A percentile compares a stretch with the other conserved stretches of the same genome.
These are phyloP conservation scores for Corbicula japonica DNA, from an alignment of 2,888 invertebrate genomes.

Conservation along the genomic window DNA sequence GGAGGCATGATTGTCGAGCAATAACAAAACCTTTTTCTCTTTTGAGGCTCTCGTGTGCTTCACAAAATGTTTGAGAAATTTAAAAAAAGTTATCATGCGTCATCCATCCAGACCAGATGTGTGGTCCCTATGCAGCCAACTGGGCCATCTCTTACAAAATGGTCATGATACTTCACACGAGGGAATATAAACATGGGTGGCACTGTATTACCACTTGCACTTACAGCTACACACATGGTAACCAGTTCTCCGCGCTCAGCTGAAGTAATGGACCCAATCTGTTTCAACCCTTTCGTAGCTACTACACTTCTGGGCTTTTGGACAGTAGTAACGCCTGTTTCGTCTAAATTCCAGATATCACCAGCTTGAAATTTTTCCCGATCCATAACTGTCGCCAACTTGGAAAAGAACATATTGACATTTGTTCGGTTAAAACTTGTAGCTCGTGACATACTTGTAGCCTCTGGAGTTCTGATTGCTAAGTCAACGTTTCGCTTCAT, in stretches of 20 bases:
- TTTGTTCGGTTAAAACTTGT: slow-evolving; percentile 36
- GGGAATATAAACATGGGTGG: slow-evolving; percentile 33
- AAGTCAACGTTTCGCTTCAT: slow-evolving; percentile 25
- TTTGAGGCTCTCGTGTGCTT: slow-evolving; percentile 24
- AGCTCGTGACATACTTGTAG: slow-evolving; percentile 41
- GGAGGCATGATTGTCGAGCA: slow-evolving; percentile 52
- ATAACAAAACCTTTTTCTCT: slow-evolving; percentile 34
- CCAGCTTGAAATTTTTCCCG: slow-evolving; percentile 7
- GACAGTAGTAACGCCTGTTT: too few species aligned
- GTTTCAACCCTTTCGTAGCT: slow-evolving; percentile 27
- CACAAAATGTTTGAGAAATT: slow-evolving; percentile 41
- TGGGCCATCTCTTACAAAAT: slow-evolving; percentile 27
- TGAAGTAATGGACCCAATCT: slow-evolving; percentile 43
- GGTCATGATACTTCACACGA: slow-evolving; percentile 14
- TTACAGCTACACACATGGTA: slow-evolving; percentile 22
- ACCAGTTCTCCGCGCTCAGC: slow-evolving; percentile 1
- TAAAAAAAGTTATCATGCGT: slow-evolving; percentile 32
- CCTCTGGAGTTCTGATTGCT: slow-evolving; percentile 24
- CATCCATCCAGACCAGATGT: slow-evolving; percentile 34
- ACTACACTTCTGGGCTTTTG: too few species aligned
- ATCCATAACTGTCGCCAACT: slow-evolving; percentile 26
- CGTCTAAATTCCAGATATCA: slow-evolving; percentile 18
- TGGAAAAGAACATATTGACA: slow-evolving; percentile 17
- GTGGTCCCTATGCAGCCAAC: slow-evolving; percentile 10
- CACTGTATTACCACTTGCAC: slow-evolving; percentile 17